Conservation (phyloP, 2,888 invertebrate genomes). For the Macrosiphum euphorbiae region DNA sequence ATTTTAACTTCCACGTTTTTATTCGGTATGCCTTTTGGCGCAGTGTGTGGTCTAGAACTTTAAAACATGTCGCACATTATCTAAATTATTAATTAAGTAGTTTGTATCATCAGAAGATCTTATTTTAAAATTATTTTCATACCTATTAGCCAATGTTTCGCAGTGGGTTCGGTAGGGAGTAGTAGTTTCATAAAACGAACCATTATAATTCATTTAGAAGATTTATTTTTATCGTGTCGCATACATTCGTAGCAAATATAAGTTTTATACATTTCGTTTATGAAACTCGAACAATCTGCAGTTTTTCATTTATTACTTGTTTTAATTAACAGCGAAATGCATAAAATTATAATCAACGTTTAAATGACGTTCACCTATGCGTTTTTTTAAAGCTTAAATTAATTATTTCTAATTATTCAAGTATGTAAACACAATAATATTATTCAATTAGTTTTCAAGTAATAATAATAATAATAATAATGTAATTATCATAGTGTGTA, state of each 20-base stretch:
- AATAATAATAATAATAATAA: not conserved
- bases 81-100: conserved; percentile 18
- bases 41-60: not conserved
- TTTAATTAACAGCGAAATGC: not conserved
- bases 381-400: not conserved
- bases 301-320: not conserved
- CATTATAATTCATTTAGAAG: not conserved
- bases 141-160: not conserved
- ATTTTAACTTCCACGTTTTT: not conserved
- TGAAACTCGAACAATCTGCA: not conserved
- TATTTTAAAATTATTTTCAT: conserved; percentile 7
- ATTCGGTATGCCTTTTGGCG: not conserved
- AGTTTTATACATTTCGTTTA: not conserved
- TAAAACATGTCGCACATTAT: not conserved
- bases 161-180: not conserved
- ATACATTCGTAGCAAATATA: not conserved
- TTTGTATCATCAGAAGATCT: not conserved
- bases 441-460: not conserved
- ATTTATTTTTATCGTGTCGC: not conserved
- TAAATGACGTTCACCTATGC: not conserved
- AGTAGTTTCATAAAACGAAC: not conserved
- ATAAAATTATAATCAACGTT: not conserved
- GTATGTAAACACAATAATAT: not conserved
- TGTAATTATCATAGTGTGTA: not conserved
- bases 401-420: not conserved